Percentiles rank a stretch among this genome's conserved stretches.
Evolutionary conservation across 2,888 invertebrate genomes (phyloP).

Genomic region (Litoditis marina): DNA sequence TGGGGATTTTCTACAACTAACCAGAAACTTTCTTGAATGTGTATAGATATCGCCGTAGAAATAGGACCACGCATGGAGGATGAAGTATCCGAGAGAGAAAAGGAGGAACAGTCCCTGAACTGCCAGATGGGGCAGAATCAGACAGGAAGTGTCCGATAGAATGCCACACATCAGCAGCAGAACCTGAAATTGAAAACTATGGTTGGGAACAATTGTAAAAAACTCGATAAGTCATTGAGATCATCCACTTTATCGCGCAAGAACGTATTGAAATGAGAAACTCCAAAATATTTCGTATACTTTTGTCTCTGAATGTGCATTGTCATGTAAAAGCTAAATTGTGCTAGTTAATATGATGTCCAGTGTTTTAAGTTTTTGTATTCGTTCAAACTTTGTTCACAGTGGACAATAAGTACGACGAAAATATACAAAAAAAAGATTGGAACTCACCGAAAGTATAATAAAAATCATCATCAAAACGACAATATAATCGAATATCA

Average conservation of each 20-base stretch:
- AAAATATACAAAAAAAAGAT: neutral
- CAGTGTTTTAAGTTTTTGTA: too few relatives aligned
- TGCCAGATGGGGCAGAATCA: conserved; percentile 53
- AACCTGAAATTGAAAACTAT: conserved; percentile 41
- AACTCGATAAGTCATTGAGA: too few relatives aligned
- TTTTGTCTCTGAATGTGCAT: too few relatives aligned
- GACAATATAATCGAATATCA: conserved; percentile 55
- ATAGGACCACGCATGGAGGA: conserved; percentile 57
- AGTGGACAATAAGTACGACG: too few relatives aligned
- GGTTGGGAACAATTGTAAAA: neutral
- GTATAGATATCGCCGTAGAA: conserved; percentile 56
- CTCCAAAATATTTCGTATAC: too few relatives aligned
- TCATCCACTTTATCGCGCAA: too few relatives aligned
- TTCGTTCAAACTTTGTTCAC: too few relatives aligned
- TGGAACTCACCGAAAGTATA: conserved; percentile 41
- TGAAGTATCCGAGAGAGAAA: conserved; percentile 53
- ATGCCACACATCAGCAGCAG: conserved; percentile 54
- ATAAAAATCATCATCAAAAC: conserved; percentile 50
- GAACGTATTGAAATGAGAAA: too few relatives aligned
- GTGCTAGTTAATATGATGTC: too few relatives aligned
- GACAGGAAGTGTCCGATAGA: conserved; percentile 44
- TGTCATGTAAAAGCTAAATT: too few relatives aligned
- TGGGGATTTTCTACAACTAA: conserved; percentile 6
- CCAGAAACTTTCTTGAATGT: conserved; percentile 42
- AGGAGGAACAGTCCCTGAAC: conserved; percentile 52